Base-by-base conservation (phyloP, 1,140 invertebrate species). In the Microplitis demolitor region DNA sequence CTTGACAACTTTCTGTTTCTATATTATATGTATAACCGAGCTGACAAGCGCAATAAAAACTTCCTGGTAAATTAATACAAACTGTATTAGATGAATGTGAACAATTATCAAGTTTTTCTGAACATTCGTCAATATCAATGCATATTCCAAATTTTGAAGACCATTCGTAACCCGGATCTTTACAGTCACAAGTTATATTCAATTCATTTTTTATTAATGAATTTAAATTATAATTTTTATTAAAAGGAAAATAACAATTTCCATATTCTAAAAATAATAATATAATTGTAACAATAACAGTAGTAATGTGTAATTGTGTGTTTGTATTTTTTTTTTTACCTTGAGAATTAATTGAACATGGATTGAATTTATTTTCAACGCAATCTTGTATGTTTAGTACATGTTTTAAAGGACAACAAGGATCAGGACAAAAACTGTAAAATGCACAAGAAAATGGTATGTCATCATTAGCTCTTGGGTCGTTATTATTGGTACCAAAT, bases 381-480 rank as follows among this genome's bases (percentile, higher is more conserved):
- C 88, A 90, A 11, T 81, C 78, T 37, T 78, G 77, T 66, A 78
- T 76, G 16, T 81, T 73, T n/a, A 74, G 74, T 11, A 89, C 77
- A 69, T 89, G 85, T 75, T 87, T 89, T 71, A 86, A 75, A 8
- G 89, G 87, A 78, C 90, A 91, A 78, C 90, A 91, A 33, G 88
- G 87, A 83, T 92, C 90, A 4, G 91, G 91, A 83, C 91, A 92
- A 83, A 92, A 92, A 80, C 90, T 91, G 75, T 91, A 91, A 37
- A 83, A 73, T 4, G 91, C 90, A 78, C 91, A 92, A n/a, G 82
- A 81, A 78, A 89, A 92, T 4, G 88, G 87, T 63, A 79, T 79
- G 24, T 77, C 79, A 77, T 91, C 90, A 75, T 89, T 81, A 9
- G 89, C 89, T 73, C 91, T 81, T 50, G 86, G 82, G 81, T 92